Conservation (phyloP, 2,797 vertebrate species). For the Halcyon smyrnensis region DNA sequence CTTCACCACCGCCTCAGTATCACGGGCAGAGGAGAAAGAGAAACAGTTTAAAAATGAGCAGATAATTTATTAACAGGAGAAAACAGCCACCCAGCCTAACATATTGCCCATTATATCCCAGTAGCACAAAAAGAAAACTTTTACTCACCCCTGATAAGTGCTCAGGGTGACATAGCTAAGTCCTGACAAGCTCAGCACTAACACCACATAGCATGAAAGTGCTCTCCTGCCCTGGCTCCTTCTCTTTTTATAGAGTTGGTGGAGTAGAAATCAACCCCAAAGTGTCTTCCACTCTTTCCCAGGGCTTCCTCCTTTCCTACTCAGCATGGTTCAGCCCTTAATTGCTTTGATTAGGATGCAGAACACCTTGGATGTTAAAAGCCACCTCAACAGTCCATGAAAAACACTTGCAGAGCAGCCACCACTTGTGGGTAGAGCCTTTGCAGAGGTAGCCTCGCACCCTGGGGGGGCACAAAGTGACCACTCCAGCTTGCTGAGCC, state of each 20-base stretch:
- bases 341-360: background rate
- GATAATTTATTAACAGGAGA: background rate
- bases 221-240: background rate
- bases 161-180: background rate
- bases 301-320: too few species aligned
- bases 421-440: fast-evolving
- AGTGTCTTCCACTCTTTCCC: too few species aligned
- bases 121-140: background rate
- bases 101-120: background rate
- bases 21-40: background rate
- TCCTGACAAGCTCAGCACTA: background rate
- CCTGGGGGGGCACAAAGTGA: too few species aligned
- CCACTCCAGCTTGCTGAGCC: too few species aligned
- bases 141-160: background rate
- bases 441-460: too few species aligned
- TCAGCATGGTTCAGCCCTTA: background rate
- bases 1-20: background rate
- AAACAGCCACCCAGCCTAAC: background rate
- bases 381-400: too few species aligned
- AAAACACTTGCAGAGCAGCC: background rate
- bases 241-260: background rate
- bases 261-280: too few species aligned
- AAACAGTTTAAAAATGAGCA: background rate
- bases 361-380: background rate
- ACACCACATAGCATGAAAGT: fast-evolving